These are phyloP conservation scores for Elaphurus davidianus DNA, from an alignment of 2,113 vertebrate genomes.

Conservation along the genomic window DNA sequence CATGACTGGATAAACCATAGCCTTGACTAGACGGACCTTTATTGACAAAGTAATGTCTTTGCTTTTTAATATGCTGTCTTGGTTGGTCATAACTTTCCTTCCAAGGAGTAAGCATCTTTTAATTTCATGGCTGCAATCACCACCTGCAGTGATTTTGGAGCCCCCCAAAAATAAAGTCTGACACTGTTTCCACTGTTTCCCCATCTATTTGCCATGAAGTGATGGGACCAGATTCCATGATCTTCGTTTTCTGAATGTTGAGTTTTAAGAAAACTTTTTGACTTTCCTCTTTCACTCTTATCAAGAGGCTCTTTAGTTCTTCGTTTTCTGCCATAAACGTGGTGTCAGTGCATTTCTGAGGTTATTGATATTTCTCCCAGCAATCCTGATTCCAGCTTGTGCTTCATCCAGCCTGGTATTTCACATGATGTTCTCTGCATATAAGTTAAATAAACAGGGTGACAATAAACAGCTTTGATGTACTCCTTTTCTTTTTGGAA, in stretches of 20 bases:
- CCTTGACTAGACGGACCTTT: background rate
- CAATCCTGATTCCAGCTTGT: background rate
- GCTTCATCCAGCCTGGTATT: rapidly evolving
- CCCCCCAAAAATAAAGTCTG: background rate
- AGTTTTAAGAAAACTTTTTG: background rate
- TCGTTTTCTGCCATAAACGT: background rate
- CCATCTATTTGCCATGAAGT: background rate
- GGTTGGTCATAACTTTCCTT: background rate
- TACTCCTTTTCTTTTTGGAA: background rate
- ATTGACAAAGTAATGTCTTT: background rate
- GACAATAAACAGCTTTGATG: rapidly evolving
- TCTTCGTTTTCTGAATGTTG: background rate
- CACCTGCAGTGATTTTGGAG: background rate
- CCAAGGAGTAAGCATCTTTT: background rate
- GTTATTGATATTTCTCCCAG: background rate
- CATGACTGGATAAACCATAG: background rate
- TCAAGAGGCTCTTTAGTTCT: background rate
- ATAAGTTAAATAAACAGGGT: background rate
- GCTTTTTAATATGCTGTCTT: background rate
- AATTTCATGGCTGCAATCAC: background rate
- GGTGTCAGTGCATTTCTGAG: background rate
- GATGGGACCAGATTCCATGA: background rate
- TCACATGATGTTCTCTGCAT: background rate
- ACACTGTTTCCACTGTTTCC: background rate
- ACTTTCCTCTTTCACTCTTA: background rate